Evolutionary conservation across 2,888 invertebrate genomes (phyloP).

Genomic region (Tenthredo notha): DNA sequence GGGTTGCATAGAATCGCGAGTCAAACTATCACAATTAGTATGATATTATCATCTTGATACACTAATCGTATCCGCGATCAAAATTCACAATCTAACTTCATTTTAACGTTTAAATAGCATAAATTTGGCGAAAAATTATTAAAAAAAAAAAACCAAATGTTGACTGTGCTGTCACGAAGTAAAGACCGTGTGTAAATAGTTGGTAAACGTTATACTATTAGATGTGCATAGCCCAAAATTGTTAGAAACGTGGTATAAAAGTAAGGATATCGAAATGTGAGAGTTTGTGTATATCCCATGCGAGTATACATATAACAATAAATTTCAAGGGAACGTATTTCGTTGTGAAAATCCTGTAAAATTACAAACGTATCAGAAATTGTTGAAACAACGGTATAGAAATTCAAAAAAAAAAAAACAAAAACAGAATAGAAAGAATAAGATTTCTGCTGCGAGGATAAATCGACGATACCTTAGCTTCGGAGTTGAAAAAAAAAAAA

Average conservation of each 20-base stretch:
- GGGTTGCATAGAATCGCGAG: neutral
- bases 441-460: neutral
- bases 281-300: neutral
- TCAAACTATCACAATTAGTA: constrained; percentile 14
- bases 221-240: neutral
- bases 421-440: neutral
- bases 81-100: neutral
- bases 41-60: neutral
- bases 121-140: neutral
- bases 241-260: neutral
- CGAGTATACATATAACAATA: neutral
- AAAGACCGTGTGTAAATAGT: no score
- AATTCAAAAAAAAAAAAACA: neutral
- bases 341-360: neutral
- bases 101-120: neutral
- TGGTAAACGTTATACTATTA: no score
- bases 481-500: neutral
- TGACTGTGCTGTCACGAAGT: no score
- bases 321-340: neutral
- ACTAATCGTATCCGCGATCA: neutral
- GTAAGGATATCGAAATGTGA: neutral
- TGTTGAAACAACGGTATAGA: neutral
- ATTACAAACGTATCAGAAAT: constrained; percentile 12
- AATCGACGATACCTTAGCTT: neutral
- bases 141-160: no score